These are phyloP conservation scores for Elaphurus davidianus DNA, from an alignment of 2,113 vertebrate genomes.

Conservation along the genomic window DNA sequence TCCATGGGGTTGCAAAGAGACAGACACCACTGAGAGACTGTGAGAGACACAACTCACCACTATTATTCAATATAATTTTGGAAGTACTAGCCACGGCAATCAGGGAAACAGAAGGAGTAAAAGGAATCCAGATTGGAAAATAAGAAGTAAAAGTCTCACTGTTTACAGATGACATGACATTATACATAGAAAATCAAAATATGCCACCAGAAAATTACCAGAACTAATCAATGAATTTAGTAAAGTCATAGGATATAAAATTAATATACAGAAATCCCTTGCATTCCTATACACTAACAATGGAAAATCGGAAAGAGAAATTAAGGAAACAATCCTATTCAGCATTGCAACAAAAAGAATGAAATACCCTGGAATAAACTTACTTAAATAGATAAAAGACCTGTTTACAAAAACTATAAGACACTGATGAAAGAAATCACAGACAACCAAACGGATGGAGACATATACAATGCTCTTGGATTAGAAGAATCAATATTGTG, in stretches of 20 bases:
- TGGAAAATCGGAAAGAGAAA: fast-evolving
- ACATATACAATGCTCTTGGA: neutral
- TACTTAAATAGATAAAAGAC: neutral
- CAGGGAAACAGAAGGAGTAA: neutral
- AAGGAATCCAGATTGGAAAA: neutral
- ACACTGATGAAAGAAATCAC: neutral
- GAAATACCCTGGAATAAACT: neutral
- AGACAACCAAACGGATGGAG: neutral
- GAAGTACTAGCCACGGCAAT: neutral
- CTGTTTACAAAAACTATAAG: neutral
- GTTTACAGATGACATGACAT: neutral
- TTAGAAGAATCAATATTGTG: neutral
- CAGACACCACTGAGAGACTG: neutral
- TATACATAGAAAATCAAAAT: neutral
- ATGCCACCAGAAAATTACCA: neutral
- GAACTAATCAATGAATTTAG: neutral
- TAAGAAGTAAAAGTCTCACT: neutral
- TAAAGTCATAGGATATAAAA: neutral
- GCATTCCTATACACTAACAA: neutral
- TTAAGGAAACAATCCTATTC: neutral
- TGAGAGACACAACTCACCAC: neutral
- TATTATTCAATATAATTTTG: neutral
- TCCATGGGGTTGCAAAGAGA: neutral
- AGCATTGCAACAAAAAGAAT: neutral
- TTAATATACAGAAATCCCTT: neutral